Evolutionary conservation across 1,140 invertebrate species (phyloP).

Genomic region (Anagrus nilaparvatae): DNA sequence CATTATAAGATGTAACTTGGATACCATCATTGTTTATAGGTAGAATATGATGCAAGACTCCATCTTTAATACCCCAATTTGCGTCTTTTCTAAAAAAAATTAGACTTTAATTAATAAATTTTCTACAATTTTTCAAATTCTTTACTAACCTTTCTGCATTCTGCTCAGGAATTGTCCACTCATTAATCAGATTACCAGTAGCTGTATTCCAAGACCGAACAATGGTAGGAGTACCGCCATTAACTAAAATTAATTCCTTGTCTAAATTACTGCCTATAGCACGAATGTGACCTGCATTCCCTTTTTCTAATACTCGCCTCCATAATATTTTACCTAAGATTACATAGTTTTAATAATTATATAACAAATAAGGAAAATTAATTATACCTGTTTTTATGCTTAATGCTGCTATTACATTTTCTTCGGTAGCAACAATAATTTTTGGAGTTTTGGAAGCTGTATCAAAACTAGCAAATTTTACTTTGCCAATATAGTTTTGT

Average conservation of each 20-base stretch:
- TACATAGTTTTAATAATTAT: conserved; percentile 10
- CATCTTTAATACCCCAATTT: conserved; percentile 53
- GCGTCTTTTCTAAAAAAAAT: conserved; percentile 38
- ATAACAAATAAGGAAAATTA: conserved; percentile 9
- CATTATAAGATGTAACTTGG: conserved; percentile 59
- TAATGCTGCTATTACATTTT: conserved; percentile 78
- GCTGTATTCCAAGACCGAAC: conserved; percentile 68
- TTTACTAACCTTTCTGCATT: conserved; percentile 33
- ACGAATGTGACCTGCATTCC: conserved; percentile 32
- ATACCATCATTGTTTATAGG: conserved; percentile 54
- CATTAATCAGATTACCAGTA: conserved; percentile 50
- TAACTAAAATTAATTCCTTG: conserved; percentile 59
- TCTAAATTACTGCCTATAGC: conserved; percentile 48
- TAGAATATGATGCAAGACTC: conserved; percentile 54
- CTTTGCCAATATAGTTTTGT: conserved; percentile 72
- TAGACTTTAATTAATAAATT: conserved; percentile 11
- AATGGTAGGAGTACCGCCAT: conserved; percentile 57
- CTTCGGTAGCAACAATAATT: conserved; percentile 76
- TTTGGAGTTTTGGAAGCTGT: conserved; percentile 62
- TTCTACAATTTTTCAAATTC: not conserved
- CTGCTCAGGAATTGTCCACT: conserved; percentile 41
- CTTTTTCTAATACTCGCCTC: conserved; percentile 67
- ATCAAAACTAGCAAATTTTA: conserved; percentile 72
- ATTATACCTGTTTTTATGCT: conserved; percentile 66
- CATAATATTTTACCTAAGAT: conserved; percentile 62